Percentiles rank a stretch among this genome's conserved stretches.
Conservation (phyloP, 2,888 invertebrate genomes). For the Drosophila recens region DNA sequence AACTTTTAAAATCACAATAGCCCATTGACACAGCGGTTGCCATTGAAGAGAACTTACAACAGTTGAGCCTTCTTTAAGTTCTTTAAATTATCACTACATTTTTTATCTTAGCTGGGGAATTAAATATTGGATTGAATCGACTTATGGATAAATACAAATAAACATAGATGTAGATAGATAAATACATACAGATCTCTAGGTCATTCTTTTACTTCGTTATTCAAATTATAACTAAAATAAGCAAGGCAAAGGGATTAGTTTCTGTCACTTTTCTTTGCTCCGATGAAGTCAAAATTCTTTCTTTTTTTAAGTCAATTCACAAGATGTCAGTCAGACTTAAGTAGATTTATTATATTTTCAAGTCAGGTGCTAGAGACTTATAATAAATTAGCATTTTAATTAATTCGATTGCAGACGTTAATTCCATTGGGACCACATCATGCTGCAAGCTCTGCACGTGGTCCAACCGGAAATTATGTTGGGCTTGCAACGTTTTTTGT, state of each 20-base stretch:
- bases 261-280: not conserved
- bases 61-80: not conserved
- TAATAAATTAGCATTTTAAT: conserved; percentile 61
- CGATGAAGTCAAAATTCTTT: not conserved
- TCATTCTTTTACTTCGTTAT: not conserved
- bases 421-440: conserved; percentile 29
- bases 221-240: not conserved
- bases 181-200: too few relatives aligned
- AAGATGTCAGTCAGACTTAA: not conserved
- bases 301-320: not conserved
- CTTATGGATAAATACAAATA: too few relatives aligned
- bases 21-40: not conserved
- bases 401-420: conserved; percentile 42
- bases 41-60: not conserved
- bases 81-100: not conserved
- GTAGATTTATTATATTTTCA: conserved; percentile 14
- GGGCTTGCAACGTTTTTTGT: conserved; percentile 31
- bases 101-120: not conserved
- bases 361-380: conserved; percentile 36
- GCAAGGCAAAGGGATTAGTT: not conserved
- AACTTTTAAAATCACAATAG: conserved; percentile 4
- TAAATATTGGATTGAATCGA: not conserved
- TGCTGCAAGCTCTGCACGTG: conserved; percentile 49
- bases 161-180: too few relatives aligned
- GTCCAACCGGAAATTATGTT: conserved; percentile 63